Conservation (phyloP, 1,140 invertebrate species). For the Harlomillsia oculata region DNA sequence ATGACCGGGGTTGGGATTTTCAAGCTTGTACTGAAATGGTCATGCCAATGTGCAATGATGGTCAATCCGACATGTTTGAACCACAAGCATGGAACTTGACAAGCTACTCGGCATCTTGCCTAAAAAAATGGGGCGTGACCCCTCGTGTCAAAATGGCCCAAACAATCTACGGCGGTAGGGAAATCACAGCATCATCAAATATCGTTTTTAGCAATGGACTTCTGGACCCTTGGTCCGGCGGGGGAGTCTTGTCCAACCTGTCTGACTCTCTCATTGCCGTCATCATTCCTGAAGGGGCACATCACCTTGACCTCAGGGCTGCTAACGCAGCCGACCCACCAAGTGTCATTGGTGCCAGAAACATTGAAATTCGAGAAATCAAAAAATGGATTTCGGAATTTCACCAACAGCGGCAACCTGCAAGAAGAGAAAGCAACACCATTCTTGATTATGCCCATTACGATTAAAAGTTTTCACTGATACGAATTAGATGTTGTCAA, state of each 20-base stretch:
- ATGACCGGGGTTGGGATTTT: conserved; percentile 64
- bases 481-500: too few relatives aligned
- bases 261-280: conserved; percentile 59
- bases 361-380: conserved; percentile 57
- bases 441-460: too few relatives aligned
- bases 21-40: conserved; percentile 91
- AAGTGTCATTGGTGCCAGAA: conserved; percentile 57
- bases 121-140: conserved; percentile 55
- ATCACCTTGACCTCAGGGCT: conserved; percentile 79
- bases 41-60: conserved; percentile 78
- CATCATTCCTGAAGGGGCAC: conserved; percentile 77
- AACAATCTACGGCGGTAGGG: conserved; percentile 68
- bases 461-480: too few relatives aligned
- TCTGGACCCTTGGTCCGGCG: conserved; percentile 85
- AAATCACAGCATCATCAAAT: conserved; percentile 59
- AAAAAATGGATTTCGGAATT: conserved; percentile 53
- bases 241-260: conserved; percentile 67
- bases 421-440: too few relatives aligned
- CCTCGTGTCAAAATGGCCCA: conserved; percentile 57
- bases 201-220: conserved; percentile 87
- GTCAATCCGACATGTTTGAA: conserved; percentile 74
- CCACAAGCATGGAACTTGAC: conserved; percentile 62
- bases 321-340: conserved; percentile 59
- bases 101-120: conserved; percentile 54
- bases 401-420: too few relatives aligned